Evolutionary conservation across 2,797 vertebrate species (phyloP).

Genomic region (Luscinia luscinia): DNA sequence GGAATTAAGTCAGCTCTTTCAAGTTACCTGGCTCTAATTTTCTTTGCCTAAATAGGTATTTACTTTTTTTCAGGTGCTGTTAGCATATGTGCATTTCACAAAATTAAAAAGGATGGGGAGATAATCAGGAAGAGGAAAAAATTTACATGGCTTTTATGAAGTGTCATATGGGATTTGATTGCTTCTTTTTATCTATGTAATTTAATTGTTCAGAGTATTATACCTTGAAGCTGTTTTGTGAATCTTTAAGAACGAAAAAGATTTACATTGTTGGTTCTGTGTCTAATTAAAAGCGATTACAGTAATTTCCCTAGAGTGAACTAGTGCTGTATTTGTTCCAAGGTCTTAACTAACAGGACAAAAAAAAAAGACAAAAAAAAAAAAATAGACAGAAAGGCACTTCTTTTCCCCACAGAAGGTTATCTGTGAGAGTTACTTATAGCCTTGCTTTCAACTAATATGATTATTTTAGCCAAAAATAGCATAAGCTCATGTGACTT

Average conservation of each 20-base stretch:
- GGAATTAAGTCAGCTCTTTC: slow-evolving; percentile 3
- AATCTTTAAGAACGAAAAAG: slow-evolving; percentile 38
- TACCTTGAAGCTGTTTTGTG: slow-evolving; percentile 14
- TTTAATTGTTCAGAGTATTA: neutral
- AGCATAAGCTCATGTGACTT: slow-evolving; percentile 59
- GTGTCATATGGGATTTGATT: neutral
- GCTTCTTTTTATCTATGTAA: neutral
- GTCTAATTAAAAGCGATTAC: slow-evolving; percentile 46
- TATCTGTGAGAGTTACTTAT: neutral
- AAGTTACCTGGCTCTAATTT: neutral
- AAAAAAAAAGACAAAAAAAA: neutral
- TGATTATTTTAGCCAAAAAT: neutral
- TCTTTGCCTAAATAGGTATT: slow-evolving; percentile 15
- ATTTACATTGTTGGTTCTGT: slow-evolving; percentile 15
- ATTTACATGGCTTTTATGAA: neutral
- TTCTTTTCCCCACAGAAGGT: neutral
- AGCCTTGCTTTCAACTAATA: neutral
- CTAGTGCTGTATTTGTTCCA: neutral
- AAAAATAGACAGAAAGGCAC: neutral
- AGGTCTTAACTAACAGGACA: neutral
- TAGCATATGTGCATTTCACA: neutral
- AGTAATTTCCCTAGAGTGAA: slow-evolving; percentile 31
- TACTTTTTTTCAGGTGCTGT: slow-evolving; percentile 26
- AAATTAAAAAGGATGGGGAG: neutral
- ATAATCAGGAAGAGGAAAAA: neutral